Evolutionary conservation across 2,113 vertebrate genomes (phyloP).

Genomic region (Copsychus sechellarum): DNA sequence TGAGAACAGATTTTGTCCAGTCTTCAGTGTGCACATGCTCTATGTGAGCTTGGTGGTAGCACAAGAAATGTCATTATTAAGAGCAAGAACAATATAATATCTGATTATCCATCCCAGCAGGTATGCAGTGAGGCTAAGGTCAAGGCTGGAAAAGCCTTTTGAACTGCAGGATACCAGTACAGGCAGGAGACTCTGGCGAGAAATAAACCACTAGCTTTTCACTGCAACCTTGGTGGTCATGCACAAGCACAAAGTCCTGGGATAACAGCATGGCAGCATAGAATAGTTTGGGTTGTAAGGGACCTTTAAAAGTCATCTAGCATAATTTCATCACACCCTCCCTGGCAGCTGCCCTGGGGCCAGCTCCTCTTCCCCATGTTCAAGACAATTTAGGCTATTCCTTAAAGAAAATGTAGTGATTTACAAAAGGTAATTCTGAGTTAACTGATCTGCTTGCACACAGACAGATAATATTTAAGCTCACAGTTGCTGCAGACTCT

Average conservation of each 20-base stretch:
- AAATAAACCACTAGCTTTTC: not conserved
- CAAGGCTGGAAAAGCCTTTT: not conserved
- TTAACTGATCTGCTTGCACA: not conserved
- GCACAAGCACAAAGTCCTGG: not conserved
- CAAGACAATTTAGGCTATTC: not conserved
- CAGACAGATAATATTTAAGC: not conserved
- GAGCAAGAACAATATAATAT: not conserved
- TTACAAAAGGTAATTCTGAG: not conserved
- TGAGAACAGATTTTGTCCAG: not conserved
- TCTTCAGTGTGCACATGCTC: not conserved
- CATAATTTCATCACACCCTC: not conserved
- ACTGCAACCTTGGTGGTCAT: not conserved
- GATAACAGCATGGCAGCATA: not conserved
- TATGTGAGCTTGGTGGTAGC: not conserved
- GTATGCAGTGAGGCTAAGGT: rapidly evolving
- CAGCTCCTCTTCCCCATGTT: not conserved
- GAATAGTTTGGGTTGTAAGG: not conserved
- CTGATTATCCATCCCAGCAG: not conserved
- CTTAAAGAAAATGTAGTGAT: not conserved
- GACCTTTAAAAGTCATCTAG: not conserved
- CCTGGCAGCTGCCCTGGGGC: not conserved
- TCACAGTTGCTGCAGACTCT: not conserved
- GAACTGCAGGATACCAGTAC: not conserved
- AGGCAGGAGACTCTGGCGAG: not conserved
- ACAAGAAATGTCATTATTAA: not conserved